These are phyloP conservation scores for Serripes groenlandicus DNA, from an alignment of 2,888 invertebrate species.

Conservation along the genomic window DNA sequence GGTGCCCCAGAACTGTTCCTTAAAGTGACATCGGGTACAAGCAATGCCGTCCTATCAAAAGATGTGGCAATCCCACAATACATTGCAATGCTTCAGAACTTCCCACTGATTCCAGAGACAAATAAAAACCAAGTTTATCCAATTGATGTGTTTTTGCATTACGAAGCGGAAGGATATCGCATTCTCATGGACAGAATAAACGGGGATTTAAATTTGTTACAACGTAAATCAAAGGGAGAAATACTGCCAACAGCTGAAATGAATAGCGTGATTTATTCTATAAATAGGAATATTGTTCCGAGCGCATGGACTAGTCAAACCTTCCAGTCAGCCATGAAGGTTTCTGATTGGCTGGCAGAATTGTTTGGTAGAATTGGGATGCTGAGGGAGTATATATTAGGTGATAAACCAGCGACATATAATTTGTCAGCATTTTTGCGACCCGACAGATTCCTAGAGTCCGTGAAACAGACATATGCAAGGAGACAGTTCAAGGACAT, in stretches of 20 bases:
- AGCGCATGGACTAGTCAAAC: slow-evolving; percentile 75
- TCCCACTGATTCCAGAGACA: slow-evolving; percentile 76
- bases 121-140: slow-evolving; percentile 80
- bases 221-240: slow-evolving; percentile 71
- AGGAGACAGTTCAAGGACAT: slow-evolving; percentile 81
- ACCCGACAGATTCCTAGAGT: slow-evolving; percentile 81
- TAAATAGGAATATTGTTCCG: slow-evolving; percentile 79
- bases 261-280: slow-evolving; percentile 70
- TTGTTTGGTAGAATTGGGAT: slow-evolving; percentile 67
- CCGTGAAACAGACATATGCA: slow-evolving; percentile 80
- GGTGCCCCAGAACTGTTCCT: slow-evolving; percentile 81
- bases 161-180: slow-evolving; percentile 77
- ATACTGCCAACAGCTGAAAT: slow-evolving; percentile 70
- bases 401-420: slow-evolving; percentile 68
- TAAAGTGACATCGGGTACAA: slow-evolving; percentile 64
- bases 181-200: slow-evolving; percentile 69
- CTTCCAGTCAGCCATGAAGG: slow-evolving; percentile 73
- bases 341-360: slow-evolving; percentile 76
- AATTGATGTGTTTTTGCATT: slow-evolving; percentile 80
- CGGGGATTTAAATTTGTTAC: slow-evolving; percentile 74
- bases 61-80: slow-evolving; percentile 72
- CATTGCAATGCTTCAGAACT: slow-evolving; percentile 67
- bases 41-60: slow-evolving; percentile 55
- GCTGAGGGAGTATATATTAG: slow-evolving; percentile 70
- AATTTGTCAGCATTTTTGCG: slow-evolving; percentile 79